Conservation (phyloP, 2,113 vertebrate species). For the Datnioides undecimradiatus region DNA sequence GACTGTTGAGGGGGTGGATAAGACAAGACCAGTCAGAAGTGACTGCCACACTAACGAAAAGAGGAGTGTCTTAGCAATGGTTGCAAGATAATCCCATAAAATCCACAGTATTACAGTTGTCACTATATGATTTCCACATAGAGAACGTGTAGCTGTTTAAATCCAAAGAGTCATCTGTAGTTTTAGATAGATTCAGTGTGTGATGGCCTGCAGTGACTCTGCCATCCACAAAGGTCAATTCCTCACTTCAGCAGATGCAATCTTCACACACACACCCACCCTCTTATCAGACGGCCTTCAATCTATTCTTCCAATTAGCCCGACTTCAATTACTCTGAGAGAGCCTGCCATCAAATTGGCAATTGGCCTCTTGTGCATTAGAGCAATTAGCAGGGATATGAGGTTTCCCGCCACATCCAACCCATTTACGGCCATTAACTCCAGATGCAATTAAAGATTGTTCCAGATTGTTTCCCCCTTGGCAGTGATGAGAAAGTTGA, state of each 20-base stretch:
- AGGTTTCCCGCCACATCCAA: constrained; percentile 74
- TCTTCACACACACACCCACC: constrained; percentile 1
- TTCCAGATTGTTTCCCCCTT: constrained; percentile 59
- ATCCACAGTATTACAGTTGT: neutral
- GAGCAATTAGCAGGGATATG: constrained; percentile 77
- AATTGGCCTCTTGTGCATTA: constrained; percentile 79
- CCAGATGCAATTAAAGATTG: constrained; percentile 76
- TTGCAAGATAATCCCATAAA: neutral
- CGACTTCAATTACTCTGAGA: constrained; percentile 69
- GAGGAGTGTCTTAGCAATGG: neutral
- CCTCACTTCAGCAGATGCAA: constrained; percentile 32
- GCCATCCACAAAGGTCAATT: constrained; percentile 42
- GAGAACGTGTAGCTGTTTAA: neutral
- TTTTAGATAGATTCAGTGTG: neutral
- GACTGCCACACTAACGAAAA: neutral
- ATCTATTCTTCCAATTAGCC: constrained; percentile 71
- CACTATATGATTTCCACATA: neutral
- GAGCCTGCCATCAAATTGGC: constrained; percentile 70
- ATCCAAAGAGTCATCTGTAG: neutral
- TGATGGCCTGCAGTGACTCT: constrained; percentile 14
- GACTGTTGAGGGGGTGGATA: neutral
- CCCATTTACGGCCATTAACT: constrained; percentile 75
- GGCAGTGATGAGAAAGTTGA: constrained; percentile 42
- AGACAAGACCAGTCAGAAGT: neutral
- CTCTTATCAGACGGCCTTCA: constrained; percentile 48